A percentile compares a stretch with the other conserved stretches of the same genome.
phyloP scores from a whole-genome alignment of 1,140 invertebrate genomes.

The Drosophila aff. region DNA sequence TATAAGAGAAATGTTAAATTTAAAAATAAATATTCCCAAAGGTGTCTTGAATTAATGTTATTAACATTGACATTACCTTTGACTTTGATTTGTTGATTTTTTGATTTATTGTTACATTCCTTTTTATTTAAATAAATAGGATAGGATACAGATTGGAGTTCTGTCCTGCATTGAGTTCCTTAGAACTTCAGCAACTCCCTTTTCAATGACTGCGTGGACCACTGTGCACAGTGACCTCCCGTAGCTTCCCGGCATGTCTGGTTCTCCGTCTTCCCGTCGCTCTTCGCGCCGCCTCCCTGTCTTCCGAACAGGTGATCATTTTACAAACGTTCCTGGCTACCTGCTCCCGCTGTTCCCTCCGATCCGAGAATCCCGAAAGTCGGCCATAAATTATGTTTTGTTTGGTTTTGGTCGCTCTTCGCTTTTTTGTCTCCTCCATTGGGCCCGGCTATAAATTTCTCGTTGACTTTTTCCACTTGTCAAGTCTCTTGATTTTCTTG shows the following conservation, averaged over 20 bases:
- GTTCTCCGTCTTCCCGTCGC: slow-evolving; percentile 11
- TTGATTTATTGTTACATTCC: no score
- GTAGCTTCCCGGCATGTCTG: slow-evolving; percentile 48
- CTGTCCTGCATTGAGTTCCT: not conserved
- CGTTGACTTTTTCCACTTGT: slow-evolving; percentile 64
- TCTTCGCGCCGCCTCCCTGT: slow-evolving; percentile 13
- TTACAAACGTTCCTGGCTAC: slow-evolving; percentile 73
- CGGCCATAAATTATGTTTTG: slow-evolving; percentile 80
- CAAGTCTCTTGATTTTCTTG: slow-evolving; percentile 42
- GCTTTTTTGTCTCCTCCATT: slow-evolving; percentile 37
- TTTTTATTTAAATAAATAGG: not conserved
- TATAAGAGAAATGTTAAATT: no score
- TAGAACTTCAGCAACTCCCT: not conserved
- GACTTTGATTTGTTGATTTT: no score
- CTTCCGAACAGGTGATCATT: slow-evolving; percentile 74
- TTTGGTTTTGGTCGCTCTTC: slow-evolving; percentile 40
- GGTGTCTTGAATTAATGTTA: no score
- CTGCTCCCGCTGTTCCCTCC: slow-evolving; percentile 45
- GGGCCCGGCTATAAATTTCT: slow-evolving; percentile 63
- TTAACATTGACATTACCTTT: no score
- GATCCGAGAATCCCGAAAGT: slow-evolving; percentile 48
- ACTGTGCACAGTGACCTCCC: slow-evolving; percentile 49
- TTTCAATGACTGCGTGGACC: slow-evolving; percentile 5
- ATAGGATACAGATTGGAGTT: no score
- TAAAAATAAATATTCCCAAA: no score